Base-by-base conservation (phyloP, 2,888 invertebrate genomes). In the Adelphocoris suturalis region DNA sequence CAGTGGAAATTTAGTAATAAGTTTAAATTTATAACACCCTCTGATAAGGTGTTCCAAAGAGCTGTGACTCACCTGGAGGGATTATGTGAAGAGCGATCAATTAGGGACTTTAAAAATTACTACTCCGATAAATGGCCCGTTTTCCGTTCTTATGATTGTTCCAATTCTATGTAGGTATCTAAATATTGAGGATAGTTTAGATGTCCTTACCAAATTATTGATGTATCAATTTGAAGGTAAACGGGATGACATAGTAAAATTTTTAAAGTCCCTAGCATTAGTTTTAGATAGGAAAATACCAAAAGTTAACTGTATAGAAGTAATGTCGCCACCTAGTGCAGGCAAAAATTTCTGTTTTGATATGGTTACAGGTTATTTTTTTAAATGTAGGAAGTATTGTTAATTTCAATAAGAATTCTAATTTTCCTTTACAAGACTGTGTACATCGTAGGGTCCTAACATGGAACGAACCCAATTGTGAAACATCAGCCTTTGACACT, bases 291-390 rank as follows among this genome's bases (percentile, higher is more conserved):
- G 19, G 19, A 61, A 61, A 61, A 61, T 61, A 4, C 61, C 19
- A 4, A 61, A 61, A 13, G 19, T 19, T 2, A 61, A 61, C 19
- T 61, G 61, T 19, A 19, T 61, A 19, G 19, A 61, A 19, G 61
- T 61, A 4, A 61, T 61, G 61, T 61, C 61, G 16, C 57, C 57
- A 57, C 57, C 57, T 57, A 57, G 57, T 57, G 57, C 57, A 13
- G 57, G 57, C 9, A 57, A 57, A 57, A 57, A 57, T 16, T 57
- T 57, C 57, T 57, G 11, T 57, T 57, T 57, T 57, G 57, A 57
- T 16, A 57, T 57, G 57, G 16, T 57, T 13, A 57, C 57, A 13
- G 16, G 57, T 4, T 57, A 13, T n/a, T 16, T 57, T 57, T 16
- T 16, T 13, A 4, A 57, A 57, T 57, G 57, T 57, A 13, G 57